These are phyloP conservation scores for Bubo bubo DNA, from an alignment of 2,113 vertebrate genomes.

Conservation along the genomic window DNA sequence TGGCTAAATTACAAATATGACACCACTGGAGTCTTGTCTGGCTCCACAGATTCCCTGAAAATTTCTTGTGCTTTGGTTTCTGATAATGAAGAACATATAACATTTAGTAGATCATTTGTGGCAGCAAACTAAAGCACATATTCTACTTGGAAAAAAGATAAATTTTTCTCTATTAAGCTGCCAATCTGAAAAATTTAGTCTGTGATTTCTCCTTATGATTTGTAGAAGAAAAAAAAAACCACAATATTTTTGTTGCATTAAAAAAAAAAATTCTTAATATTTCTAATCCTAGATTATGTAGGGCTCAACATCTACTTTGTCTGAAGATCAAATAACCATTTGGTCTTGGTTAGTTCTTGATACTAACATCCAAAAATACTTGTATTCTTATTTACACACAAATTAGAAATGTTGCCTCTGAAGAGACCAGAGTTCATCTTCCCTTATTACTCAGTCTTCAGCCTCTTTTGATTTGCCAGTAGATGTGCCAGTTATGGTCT, in stretches of 20 bases:
- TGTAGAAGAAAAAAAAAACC: neutral
- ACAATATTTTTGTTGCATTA: rapidly evolving
- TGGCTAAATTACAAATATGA: neutral
- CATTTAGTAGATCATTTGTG: neutral
- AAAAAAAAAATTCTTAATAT: neutral
- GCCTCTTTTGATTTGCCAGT: neutral
- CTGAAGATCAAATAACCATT: neutral
- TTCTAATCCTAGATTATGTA: neutral
- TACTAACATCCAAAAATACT: neutral
- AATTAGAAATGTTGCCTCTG: neutral
- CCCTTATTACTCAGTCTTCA: neutral
- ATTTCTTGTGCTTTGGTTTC: neutral
- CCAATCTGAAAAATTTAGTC: neutral
- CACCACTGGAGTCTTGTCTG: neutral
- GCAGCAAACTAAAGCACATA: neutral
- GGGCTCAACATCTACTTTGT: neutral
- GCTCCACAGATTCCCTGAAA: neutral
- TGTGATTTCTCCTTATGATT: neutral
- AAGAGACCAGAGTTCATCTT: neutral
- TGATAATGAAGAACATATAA: neutral
- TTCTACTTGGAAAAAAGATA: neutral
- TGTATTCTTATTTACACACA: neutral
- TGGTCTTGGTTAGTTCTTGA: neutral
- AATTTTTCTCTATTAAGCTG: neutral
- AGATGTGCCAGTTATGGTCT: neutral